phyloP scores from a whole-genome alignment of 2,113 vertebrate genomes.

The Chaenocephalus aceratus region DNA sequence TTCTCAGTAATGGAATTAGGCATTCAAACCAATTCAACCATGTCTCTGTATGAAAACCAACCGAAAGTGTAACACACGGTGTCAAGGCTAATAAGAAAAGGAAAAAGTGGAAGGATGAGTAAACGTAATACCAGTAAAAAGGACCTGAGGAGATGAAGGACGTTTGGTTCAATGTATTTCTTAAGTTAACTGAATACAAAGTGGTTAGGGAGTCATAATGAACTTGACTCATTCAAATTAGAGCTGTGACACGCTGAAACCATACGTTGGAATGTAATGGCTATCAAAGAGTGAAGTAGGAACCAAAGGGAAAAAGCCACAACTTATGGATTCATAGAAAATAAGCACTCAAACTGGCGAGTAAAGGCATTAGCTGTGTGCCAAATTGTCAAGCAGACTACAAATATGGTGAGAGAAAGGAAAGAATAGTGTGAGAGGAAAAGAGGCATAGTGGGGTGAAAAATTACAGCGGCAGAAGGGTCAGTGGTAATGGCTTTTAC shows the following conservation, averaged over 20 bases:
- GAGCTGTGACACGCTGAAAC: not conserved
- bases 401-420: conserved; percentile 9
- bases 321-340: conserved; percentile 15
- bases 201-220: not conserved
- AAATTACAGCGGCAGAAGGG: conserved; percentile 46
- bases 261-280: not conserved
- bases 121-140: not conserved
- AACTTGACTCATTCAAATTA: conserved; percentile 1
- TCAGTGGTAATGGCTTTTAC: conserved; percentile 39
- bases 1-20: conserved; percentile 23
- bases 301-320: conserved; percentile 1
- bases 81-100: conserved; percentile 25
- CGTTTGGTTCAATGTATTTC: not conserved
- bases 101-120: conserved; percentile 5
- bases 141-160: not conserved
- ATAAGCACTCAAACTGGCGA: conserved; percentile 14
- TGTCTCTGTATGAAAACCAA: not conserved
- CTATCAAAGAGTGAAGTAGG: not conserved
- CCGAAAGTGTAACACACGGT: not conserved
- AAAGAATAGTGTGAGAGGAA: not conserved
- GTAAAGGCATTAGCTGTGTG: conserved; percentile 3
- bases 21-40: conserved; percentile 25
- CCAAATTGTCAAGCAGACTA: not conserved
- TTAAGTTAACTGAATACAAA: conserved; percentile 5
- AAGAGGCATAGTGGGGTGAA: not conserved